Conservation (phyloP, 2,797 vertebrate genomes). For the Balearica regulorum region DNA sequence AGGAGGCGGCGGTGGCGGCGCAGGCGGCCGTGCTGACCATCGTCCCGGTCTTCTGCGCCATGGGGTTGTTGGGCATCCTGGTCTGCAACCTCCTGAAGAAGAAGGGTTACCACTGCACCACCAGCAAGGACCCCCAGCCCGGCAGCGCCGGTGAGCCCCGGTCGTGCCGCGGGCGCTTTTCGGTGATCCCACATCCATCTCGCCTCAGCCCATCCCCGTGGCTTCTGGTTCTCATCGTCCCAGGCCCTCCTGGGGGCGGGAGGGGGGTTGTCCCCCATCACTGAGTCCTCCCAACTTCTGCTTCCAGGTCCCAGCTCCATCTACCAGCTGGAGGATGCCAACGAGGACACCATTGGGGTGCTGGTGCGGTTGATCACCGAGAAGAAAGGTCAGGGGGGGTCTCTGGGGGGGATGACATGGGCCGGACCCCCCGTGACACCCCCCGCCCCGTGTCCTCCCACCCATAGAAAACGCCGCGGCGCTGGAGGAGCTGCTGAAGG, state of each 20-base stretch:
- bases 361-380: conserved; percentile 93
- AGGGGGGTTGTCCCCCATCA: neutral
- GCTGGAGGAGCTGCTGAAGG: conserved; percentile 91
- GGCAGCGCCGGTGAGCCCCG: neutral
- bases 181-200: neutral
- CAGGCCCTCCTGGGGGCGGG: neutral
- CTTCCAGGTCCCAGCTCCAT: conserved; percentile 66
- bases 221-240: neutral
- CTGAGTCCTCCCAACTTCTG: fast-evolving
- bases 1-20: conserved; percentile 74
- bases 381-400: conserved; percentile 85
- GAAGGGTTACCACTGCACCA: conserved; percentile 89
- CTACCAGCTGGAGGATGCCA: conserved; percentile 85
- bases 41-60: conserved; percentile 92
- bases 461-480: conserved; percentile 89
- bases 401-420: neutral
- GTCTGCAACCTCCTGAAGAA: conserved; percentile 95
- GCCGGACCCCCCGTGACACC: neutral
- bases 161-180: fast-evolving
- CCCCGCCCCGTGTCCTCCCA: neutral
- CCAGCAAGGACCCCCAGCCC: conserved; percentile 79
- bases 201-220: neutral
- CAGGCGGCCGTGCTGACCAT: conserved; percentile 90
- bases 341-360: conserved; percentile 94
- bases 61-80: conserved; percentile 92